These are phyloP conservation scores for Drosophila lacicola DNA, from an alignment of 2,888 invertebrate genomes.

Conservation along the genomic window DNA sequence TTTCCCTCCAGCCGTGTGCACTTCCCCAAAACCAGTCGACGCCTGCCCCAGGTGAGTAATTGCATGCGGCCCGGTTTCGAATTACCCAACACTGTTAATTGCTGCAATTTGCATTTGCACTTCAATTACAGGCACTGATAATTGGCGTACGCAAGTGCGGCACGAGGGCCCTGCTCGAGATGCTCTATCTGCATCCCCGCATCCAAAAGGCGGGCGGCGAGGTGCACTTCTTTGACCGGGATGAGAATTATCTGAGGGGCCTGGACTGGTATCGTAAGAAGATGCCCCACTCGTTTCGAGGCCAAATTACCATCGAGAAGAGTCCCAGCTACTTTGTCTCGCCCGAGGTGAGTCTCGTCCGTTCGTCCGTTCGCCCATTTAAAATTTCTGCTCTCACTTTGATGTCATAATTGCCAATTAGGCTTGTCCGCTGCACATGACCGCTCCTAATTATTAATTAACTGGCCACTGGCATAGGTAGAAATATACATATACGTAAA, in stretches of 20 bases:
- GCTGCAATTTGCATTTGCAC: slow-evolving; percentile 62
- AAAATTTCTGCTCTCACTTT: slow-evolving; percentile 50
- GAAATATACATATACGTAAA: not conserved
- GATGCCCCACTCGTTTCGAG: slow-evolving; percentile 96
- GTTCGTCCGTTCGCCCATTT: not conserved
- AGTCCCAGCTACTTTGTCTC: slow-evolving; percentile 99
- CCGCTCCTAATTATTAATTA: slow-evolving; percentile 70
- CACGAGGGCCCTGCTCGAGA: slow-evolving; percentile 97
- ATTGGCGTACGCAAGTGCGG: slow-evolving; percentile 99
- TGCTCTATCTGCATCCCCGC: slow-evolving; percentile 96
- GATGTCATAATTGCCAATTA: slow-evolving; percentile 78
- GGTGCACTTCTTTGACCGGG: slow-evolving; percentile 98
- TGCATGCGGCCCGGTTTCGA: slow-evolving; percentile 1
- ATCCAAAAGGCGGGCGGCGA: slow-evolving; percentile 97
- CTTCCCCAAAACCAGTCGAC: slow-evolving; percentile 88
- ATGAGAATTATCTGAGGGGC: slow-evolving; percentile 95
- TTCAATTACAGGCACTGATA: slow-evolving; percentile 90
- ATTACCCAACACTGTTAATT: slow-evolving; percentile 56
- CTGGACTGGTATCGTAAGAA: slow-evolving; percentile 97
- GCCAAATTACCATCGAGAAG: slow-evolving; percentile 98
- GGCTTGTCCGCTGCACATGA: slow-evolving; percentile 44
- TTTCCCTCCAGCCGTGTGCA: slow-evolving; percentile 86
- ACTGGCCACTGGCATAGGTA: slow-evolving; percentile 38
- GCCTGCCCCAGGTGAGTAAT: slow-evolving; percentile 87
- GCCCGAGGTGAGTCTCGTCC: slow-evolving; percentile 89